Base-by-base conservation (phyloP, 2,888 invertebrate genomes). In the Euzetes globulus region DNA sequence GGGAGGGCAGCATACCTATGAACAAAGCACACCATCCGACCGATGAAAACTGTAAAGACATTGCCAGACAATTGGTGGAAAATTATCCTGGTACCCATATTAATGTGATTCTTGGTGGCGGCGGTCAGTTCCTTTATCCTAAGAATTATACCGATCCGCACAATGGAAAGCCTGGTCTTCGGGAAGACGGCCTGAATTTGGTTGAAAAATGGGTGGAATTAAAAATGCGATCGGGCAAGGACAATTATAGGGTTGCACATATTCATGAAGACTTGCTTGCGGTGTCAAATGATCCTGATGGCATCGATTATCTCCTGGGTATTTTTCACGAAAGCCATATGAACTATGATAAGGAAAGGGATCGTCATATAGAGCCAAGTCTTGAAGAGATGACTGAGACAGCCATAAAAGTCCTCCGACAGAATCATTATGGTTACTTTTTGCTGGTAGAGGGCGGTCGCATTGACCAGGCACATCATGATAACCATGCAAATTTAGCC, bases 391-490 rank as follows among this genome's bases (percentile, higher is more conserved):
- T 94, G 92, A 90, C 90, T 0, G 85, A 86, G 78, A 87, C 86
- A 72, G 92, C 93, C 0, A 88, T 94, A 72, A 84, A 88, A 79
- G 83, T 91, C 19, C 83, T 94, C 70, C 71, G 55, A 9, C 86
- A 85, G 76, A 86, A 87, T 78, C 81, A 83, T 1, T 87, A 88
- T 0, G 91, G 92, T 74, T 92, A 87, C 81, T 89, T 91, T 79
- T 83, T 92, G 0, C 88, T 91, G 78, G 88, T 91, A 3, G 84
- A 84, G 82, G 90, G 90, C 13, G 93, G 92, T 0, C 86, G 91
- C 79, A 91, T 91, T 77, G 91, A 91, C 82, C 88, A 88, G 78
- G 91, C 88, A 0, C 91, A 91, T 81, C 92, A 93, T 81, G 86
- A 86, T 27, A 86, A 83, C 71, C 90, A 90, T 80, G 89, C 89